phyloP scores from a whole-genome alignment of 1,140 invertebrate species.

The Zophobas atratus region DNA sequence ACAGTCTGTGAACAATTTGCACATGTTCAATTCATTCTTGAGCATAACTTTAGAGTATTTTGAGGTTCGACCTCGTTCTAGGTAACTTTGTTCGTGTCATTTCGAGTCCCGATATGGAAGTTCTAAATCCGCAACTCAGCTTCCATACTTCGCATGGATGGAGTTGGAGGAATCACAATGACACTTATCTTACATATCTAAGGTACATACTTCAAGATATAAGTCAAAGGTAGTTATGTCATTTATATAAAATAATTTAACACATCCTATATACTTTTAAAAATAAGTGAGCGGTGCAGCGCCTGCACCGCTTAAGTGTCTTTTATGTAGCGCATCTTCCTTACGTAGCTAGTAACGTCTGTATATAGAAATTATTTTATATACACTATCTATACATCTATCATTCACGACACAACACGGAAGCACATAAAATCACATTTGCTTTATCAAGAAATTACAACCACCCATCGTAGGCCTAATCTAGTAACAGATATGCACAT shows the following conservation, averaged over 20 bases:
- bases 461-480: conserved; percentile 28
- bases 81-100: conserved; percentile 32
- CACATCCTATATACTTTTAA: conserved; percentile 33
- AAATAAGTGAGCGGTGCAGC: conserved; percentile 10
- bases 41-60: conserved; percentile 45
- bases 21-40: conserved; percentile 39
- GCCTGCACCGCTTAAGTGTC: conserved; percentile 3
- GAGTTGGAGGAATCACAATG: conserved; percentile 1
- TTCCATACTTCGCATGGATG: not conserved
- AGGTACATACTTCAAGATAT: conserved; percentile 31
- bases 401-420: conserved; percentile 48
- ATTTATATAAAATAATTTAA: conserved; percentile 48
- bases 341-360: conserved; percentile 36
- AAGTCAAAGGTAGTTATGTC: conserved; percentile 42
- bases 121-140: conserved; percentile 1
- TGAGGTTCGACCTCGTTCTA: conserved; percentile 24
- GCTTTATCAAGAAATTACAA: conserved; percentile 47
- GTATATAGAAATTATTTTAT: conserved; percentile 46
- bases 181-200: conserved; percentile 46
- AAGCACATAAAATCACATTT: conserved; percentile 59
- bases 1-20: conserved; percentile 38
- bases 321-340: conserved; percentile 52
- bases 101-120: conserved; percentile 34
- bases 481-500: conserved; percentile 52
- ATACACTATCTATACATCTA: conserved; percentile 42